phyloP scores from a whole-genome alignment of 2,113 vertebrate genomes.

The Puffinus mauretanicus region DNA sequence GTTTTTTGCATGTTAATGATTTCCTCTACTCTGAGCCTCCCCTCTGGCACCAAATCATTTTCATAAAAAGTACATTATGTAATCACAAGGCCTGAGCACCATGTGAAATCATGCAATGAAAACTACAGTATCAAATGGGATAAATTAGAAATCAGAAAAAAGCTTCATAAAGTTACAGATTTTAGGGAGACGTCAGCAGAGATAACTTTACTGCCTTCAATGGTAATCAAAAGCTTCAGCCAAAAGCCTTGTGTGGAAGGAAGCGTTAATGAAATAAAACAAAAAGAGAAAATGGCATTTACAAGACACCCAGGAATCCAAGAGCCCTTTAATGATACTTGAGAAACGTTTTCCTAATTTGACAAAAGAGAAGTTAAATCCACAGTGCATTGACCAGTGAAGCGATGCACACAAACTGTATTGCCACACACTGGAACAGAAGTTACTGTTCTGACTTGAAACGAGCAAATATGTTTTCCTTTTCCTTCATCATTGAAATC shows the following conservation, averaged over 20 bases:
- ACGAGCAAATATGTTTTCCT: not conserved
- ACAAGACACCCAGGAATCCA: not conserved
- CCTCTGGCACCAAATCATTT: constrained; percentile 4
- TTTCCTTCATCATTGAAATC: not conserved
- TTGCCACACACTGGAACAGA: not conserved
- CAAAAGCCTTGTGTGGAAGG: not conserved
- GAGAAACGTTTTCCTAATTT: not conserved
- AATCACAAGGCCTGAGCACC: constrained; percentile 18
- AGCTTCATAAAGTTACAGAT: not conserved
- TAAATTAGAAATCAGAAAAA: not conserved
- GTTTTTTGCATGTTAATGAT: constrained; percentile 21
- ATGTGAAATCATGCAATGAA: not conserved
- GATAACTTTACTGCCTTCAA: not conserved
- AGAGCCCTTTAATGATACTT: not conserved
- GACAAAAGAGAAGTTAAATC: not conserved
- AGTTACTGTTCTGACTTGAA: not conserved
- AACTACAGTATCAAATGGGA: not conserved
- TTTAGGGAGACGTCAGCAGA: not conserved
- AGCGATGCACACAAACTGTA: not conserved
- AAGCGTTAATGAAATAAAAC: not conserved
- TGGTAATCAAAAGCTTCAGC: not conserved
- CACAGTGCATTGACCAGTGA: not conserved
- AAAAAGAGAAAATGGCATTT: not conserved
- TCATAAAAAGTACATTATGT: not conserved
- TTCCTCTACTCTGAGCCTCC: constrained; percentile 33